Conservation (phyloP, 2,797 vertebrate species). For the Hozukius guyotensis region DNA sequence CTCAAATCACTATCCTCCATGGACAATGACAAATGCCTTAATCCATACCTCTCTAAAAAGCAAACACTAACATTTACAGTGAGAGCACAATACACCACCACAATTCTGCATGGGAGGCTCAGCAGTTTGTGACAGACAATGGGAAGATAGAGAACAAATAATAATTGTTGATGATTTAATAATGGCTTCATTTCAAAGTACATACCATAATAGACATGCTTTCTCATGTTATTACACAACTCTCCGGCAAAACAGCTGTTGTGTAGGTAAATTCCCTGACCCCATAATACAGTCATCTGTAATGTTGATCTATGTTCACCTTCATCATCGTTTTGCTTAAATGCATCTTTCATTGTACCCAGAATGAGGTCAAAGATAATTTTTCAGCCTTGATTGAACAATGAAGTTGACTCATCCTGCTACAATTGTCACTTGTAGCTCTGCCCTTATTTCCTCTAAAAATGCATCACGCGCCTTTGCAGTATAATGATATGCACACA, state of each 20-base stretch:
- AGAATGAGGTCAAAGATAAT: neutral
- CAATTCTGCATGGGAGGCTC: neutral
- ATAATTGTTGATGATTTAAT: neutral
- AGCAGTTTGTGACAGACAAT: neutral
- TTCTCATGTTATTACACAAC: neutral
- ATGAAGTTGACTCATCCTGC: neutral
- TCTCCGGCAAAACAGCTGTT: neutral
- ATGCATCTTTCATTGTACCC: neutral
- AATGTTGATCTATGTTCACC: neutral
- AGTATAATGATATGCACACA: neutral
- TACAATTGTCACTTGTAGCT: neutral
- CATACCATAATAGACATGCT: neutral
- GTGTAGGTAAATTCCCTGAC: neutral
- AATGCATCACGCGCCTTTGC: neutral
- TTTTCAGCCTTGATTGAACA: neutral
- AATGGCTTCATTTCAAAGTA: neutral
- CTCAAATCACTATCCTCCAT: conserved; percentile 9
- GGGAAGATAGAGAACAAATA: neutral
- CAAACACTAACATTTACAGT: neutral
- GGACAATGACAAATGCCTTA: conserved; percentile 29
- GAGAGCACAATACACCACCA: neutral
- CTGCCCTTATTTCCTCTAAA: neutral
- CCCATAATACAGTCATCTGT: neutral
- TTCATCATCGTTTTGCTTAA: neutral
- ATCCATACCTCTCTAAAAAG: conserved; percentile 32